phyloP scores from a whole-genome alignment of 2,888 invertebrate genomes.

The Neoaliturus tenellus region DNA sequence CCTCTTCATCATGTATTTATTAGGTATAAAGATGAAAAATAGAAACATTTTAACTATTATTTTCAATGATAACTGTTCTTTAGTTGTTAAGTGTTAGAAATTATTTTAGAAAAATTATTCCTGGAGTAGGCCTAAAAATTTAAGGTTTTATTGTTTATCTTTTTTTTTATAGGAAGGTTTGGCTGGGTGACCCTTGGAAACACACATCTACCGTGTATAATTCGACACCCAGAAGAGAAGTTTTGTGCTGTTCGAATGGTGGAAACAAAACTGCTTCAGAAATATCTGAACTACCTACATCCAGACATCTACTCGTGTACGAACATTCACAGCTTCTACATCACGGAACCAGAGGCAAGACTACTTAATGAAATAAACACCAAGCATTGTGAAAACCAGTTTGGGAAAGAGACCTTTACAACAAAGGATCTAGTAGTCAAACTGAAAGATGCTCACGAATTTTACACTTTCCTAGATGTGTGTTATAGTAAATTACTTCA shows the following conservation, averaged over 20 bases:
- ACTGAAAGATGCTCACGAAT: conserved; percentile 90
- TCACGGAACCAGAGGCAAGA: conserved; percentile 92
- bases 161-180: conserved; percentile 76
- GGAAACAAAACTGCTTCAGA: conserved; percentile 92
- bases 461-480: conserved; percentile 93
- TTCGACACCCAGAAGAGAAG: conserved; percentile 82
- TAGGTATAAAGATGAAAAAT: too few relatives aligned
- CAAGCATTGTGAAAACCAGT: conserved; percentile 93
- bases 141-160: too few relatives aligned
- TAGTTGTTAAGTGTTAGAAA: too few relatives aligned
- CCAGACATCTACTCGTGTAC: conserved; percentile 94
- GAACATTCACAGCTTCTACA: conserved; percentile 94
- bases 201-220: conserved; percentile 91
- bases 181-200: conserved; percentile 94
- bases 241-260: conserved; percentile 97
- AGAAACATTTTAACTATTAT: too few relatives aligned
- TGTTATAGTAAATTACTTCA: conserved; percentile 90
- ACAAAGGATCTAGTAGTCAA: conserved; percentile 93
- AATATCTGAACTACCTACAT: conserved; percentile 92
- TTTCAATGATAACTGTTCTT: too few relatives aligned
- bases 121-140: too few relatives aligned
- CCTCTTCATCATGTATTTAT: too few relatives aligned
- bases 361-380: conserved; percentile 95
- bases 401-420: conserved; percentile 91
- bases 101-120: too few relatives aligned